These are phyloP conservation scores for Omphaloscelis lunosa DNA, from an alignment of 2,888 invertebrate genomes.

Conservation along the genomic window DNA sequence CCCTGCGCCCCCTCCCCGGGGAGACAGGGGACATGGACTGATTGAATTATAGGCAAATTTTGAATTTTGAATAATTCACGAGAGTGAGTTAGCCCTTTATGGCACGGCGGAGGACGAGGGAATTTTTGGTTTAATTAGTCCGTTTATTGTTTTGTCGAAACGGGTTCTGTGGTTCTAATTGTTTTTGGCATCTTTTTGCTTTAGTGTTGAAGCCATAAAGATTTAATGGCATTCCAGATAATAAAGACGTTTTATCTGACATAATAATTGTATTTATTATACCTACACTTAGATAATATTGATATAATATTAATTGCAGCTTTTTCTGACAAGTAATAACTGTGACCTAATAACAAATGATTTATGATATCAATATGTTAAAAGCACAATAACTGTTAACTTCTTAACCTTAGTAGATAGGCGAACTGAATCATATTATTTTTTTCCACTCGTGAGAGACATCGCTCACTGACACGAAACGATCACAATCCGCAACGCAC, in stretches of 20 bases:
- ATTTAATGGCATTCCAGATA: slow-evolving; percentile 52
- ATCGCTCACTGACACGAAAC: slow-evolving; percentile 68
- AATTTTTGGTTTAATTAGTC: slow-evolving; percentile 73
- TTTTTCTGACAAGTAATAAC: slow-evolving; percentile 63
- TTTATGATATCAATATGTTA: slow-evolving; percentile 68
- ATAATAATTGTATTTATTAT: slow-evolving; percentile 50
- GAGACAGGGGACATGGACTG: slow-evolving; percentile 79
- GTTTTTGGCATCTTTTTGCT: slow-evolving; percentile 59
- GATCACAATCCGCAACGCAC: slow-evolving; percentile 59
- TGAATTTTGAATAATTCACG: slow-evolving; percentile 90
- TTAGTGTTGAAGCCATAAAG: slow-evolving; percentile 23
- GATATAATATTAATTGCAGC: slow-evolving; percentile 53
- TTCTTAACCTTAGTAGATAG: slow-evolving; percentile 69
- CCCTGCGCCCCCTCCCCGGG: slow-evolving; percentile 78
- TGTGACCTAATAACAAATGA: slow-evolving; percentile 67
- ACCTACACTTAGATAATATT: slow-evolving; percentile 50
- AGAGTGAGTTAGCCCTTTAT: slow-evolving; percentile 86
- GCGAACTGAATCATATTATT: slow-evolving; percentile 61
- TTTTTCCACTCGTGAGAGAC: slow-evolving; percentile 69
- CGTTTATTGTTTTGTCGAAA: slow-evolving; percentile 65
- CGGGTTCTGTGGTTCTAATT: slow-evolving; percentile 62
- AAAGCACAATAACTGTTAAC: slow-evolving; percentile 72
- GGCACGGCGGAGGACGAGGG: slow-evolving; percentile 71
- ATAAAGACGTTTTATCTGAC: slow-evolving; percentile 51
- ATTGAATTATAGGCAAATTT: slow-evolving; percentile 90